Percentiles rank a stretch among this genome's conserved stretches.
Evolutionary conservation across 2,888 invertebrate genomes (phyloP).

Genomic region (Emmelina monodactyla): DNA sequence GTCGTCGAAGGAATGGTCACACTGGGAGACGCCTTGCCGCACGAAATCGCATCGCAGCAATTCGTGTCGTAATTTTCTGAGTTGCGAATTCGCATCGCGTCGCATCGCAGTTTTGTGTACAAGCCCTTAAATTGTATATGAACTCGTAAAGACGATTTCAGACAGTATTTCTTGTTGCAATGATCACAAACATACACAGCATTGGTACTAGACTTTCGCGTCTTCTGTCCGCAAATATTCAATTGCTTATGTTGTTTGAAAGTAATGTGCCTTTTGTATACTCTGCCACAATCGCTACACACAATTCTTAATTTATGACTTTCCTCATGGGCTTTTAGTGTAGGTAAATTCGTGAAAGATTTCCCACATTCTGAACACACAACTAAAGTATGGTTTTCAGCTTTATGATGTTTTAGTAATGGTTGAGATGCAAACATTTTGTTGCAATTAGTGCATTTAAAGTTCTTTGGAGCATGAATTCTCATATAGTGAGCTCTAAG

Average conservation of each 20-base stretch:
- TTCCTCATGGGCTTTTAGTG: constrained; percentile 37
- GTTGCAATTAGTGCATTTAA: constrained; percentile 22
- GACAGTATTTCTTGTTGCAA: constrained; percentile 45
- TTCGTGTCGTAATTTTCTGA: too few relatives aligned
- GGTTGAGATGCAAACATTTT: constrained; percentile 19
- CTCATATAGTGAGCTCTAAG: constrained; percentile 21
- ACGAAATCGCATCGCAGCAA: too few relatives aligned
- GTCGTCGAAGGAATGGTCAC: too few relatives aligned
- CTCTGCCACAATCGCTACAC: constrained; percentile 40
- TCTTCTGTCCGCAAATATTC: constrained; percentile 33
- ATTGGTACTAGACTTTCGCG: constrained; percentile 30
- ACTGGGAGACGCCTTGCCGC: too few relatives aligned
- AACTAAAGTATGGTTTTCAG: constrained; percentile 23
- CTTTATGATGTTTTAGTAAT: constrained; percentile 20
- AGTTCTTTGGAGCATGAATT: constrained; percentile 24
- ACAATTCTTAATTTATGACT: constrained; percentile 30
- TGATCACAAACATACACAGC: constrained; percentile 44
- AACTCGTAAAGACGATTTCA: constrained; percentile 42
- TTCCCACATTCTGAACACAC: constrained; percentile 42
- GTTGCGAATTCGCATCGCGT: too few relatives aligned
- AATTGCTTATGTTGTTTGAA: constrained; percentile 37
- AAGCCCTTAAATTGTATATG: constrained; percentile 51
- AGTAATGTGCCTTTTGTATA: constrained; percentile 37
- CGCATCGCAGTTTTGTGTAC: too few relatives aligned
- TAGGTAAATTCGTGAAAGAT: constrained; percentile 28